Evolutionary conservation across 2,113 vertebrate species (phyloP).

Genomic region (Corythornis vintsioides): DNA sequence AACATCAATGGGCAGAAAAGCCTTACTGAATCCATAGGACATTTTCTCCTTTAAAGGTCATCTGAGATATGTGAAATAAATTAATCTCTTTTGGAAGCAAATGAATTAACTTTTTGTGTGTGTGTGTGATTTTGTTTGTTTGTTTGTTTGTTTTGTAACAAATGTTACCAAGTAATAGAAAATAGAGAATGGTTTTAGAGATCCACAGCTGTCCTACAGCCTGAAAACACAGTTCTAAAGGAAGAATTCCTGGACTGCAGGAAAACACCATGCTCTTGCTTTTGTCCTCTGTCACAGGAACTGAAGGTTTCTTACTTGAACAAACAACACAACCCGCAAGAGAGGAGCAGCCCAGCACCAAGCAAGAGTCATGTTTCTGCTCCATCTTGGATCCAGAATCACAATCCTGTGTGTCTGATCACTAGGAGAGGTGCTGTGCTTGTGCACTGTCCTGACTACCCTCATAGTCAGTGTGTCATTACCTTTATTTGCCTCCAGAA

Average conservation of each 20-base stretch:
- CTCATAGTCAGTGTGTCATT: not conserved
- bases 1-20: not conserved
- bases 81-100: not conserved
- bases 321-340: accelerated
- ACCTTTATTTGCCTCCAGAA: not conserved
- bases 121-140: no score
- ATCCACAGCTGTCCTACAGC: not conserved
- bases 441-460: not conserved
- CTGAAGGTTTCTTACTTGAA: not conserved
- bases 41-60: not conserved
- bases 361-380: not conserved
- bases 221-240: not conserved
- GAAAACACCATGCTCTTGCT: not conserved
- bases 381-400: not conserved
- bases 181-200: not conserved
- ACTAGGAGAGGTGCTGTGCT: not conserved
- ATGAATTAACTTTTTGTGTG: not conserved
- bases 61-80: not conserved
- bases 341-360: not conserved
- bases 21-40: not conserved
- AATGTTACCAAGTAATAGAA: not conserved
- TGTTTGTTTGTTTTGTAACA: not conserved
- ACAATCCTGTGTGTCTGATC: not conserved
- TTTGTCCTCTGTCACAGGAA: not conserved
- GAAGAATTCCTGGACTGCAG: not conserved